Base-by-base conservation (phyloP, 2,888 invertebrate species). In the Zaprionus bogoriensis region DNA sequence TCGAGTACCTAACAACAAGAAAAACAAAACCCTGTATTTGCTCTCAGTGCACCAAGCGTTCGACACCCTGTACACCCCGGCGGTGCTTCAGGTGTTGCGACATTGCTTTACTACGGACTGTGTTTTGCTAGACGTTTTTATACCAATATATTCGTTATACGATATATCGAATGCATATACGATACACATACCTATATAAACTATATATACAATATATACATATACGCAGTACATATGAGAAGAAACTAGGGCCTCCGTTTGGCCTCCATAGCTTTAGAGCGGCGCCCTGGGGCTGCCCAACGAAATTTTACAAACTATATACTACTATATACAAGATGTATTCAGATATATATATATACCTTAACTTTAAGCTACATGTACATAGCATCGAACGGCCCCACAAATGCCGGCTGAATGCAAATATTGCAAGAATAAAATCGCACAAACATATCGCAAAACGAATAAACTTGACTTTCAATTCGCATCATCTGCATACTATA, bases 241-340 rank as follows among this genome's bases (percentile, higher is more conserved):
- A 47, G 23, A 54, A 68, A 68, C 59, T 68, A 68, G 44, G 58
- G 57, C 55, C 68, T 42, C 23, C 3, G 4, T 2, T 32, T 14
- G 64, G 25, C 45, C 69, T 45, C 50, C 42, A 67, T 74, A 71
- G 71, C 71, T 74, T 71, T 63, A 73, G 70, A 20, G 39, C 23
- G 62, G 39, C 54, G 25, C 25, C 48, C 17, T 36, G n/a, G 23
- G 51, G 39, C 27, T 47, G 39, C 38, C 54, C 51, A 58, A 51
- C 58, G 63, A 74, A 58, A 50, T 58, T 71, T 58, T 71, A 84
- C 70, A 80, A 74, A 78, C 54, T 60, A 66, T 74, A 81, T 61
- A 77, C 58, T 46, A 51, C 42, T 30, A 36, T 42, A 42, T 12
- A 52, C 41, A 44, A 39, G 47, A 69, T 65, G 45, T 65, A 74